A percentile compares a stretch with the other conserved stretches of the same genome.
These are phyloP conservation scores for Allygus modestus DNA, from an alignment of 2,888 invertebrate genomes.

Conservation along the genomic window DNA sequence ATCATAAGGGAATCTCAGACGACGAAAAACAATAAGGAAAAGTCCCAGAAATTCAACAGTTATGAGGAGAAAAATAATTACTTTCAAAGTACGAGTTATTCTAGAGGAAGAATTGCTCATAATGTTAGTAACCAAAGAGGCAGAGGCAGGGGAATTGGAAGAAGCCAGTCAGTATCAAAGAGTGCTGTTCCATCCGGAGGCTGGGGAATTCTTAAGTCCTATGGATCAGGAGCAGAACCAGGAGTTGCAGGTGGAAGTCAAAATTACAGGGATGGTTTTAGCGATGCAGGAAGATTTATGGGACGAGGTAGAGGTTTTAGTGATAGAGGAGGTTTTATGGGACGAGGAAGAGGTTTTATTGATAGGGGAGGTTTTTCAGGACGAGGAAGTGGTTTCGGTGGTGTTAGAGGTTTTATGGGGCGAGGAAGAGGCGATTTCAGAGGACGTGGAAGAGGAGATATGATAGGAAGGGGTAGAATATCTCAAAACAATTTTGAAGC, in stretches of 20 bases:
- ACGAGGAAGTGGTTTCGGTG: not conserved
- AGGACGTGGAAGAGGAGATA: not conserved
- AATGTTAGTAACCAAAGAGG: not conserved
- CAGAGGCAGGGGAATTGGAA: not conserved
- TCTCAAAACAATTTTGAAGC: slow-evolving; percentile 29
- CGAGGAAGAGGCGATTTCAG: not conserved
- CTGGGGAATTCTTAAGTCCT: not conserved
- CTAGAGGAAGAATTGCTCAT: not conserved
- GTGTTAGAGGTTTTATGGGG: not conserved
- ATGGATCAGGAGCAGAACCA: not conserved
- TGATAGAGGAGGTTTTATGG: not conserved
- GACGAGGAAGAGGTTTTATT: not conserved
- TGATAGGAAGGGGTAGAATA: slow-evolving; percentile 1
- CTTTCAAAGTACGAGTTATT: not conserved
- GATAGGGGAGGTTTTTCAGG: not conserved
- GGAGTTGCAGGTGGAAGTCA: not conserved
- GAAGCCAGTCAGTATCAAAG: not conserved
- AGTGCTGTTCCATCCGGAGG: not conserved
- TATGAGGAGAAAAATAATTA: not conserved
- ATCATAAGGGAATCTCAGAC: not conserved
- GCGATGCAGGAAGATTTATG: not conserved
- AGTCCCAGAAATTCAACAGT: not conserved
- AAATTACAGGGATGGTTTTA: not conserved
- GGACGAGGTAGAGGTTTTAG: not conserved
- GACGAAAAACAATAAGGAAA: not conserved